A percentile compares a stretch with the other conserved stretches of the same genome.
Evolutionary conservation across 2,113 vertebrate species (phyloP).

Genomic region (Rissa tridactyla): DNA sequence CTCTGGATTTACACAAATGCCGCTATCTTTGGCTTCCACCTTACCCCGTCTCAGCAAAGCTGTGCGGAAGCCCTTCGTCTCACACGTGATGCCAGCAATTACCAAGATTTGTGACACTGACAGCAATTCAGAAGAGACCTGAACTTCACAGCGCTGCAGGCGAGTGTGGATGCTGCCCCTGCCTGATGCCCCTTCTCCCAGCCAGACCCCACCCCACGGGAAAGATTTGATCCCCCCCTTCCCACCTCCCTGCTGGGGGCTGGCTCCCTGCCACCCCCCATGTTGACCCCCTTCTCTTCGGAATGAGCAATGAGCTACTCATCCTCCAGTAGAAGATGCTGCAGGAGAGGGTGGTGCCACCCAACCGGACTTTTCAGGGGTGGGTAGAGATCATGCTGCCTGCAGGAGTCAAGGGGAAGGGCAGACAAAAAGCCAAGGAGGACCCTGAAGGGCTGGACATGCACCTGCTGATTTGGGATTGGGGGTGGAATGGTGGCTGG

Average conservation of each 20-base stretch:
- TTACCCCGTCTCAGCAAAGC: not conserved
- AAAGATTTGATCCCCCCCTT: not conserved
- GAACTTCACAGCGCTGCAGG: not conserved
- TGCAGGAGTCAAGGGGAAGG: not conserved
- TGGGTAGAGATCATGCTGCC: not conserved
- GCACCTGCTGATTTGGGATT: not conserved
- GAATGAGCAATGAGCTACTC: not conserved
- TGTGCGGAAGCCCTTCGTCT: fast-evolving
- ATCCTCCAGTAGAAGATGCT: not conserved
- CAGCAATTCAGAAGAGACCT: not conserved
- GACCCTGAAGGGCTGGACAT: not conserved
- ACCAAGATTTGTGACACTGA: not conserved
- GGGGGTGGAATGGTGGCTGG: not conserved
- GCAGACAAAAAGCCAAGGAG: not conserved
- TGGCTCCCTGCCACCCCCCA: not conserved
- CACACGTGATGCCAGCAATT: not conserved
- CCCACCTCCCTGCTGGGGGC: not conserved
- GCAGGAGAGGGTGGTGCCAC: not conserved
- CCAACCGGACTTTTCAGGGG: not conserved
- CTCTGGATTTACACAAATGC: not conserved
- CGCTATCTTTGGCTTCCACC: not conserved
- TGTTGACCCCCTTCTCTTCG: not conserved
- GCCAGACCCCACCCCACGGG: not conserved
- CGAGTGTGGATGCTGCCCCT: not conserved
- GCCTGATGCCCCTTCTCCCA: not conserved